Evolutionary conservation across 2,888 invertebrate genomes (phyloP), one percentile per base, ranked within the genome.

Genomic region (Omphaloscelis lunosa): DNA sequence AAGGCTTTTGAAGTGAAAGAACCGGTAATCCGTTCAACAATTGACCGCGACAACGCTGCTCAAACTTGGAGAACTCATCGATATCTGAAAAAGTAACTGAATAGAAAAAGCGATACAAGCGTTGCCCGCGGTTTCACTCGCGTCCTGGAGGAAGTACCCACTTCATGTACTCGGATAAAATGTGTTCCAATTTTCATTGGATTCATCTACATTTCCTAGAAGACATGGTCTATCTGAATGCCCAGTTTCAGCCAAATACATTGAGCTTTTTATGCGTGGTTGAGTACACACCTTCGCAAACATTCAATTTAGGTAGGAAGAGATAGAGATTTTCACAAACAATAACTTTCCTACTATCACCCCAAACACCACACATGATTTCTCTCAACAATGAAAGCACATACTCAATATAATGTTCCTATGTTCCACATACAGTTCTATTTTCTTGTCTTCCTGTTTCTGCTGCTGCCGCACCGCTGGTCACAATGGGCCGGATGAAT

Each of bases 401-500:
- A 63, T 68, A 65, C 27, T 74, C 74, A 77, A 77, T 75, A 70
- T 77, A 69, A 80, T 79, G 75, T 72, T 71, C 63, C 53, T 66
- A 58, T 84, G 73, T 66, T 45, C 53, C 48, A 72, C 72, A 77
- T 41, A 66, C 45, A 71, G 72, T 71, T 75, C 65, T 39, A 84
- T 83, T 77, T 77, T 76, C 75, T 76, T 78, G 72, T 8, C 62
- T 88, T 79, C 89, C 80, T 82, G 85, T 82, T 72, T 61, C 68
- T 66, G 70, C 59, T 58, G 39, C 63, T 65, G 17, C 51, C 79
- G 65, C 72, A 27, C 70, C 72, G 70, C 61, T 56, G 69, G 59
- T 41, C 59, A 84, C 83, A 89, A 87, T 81, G 74, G 80, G 34
- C 86, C 84, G 89, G 86, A 85, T 83, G 82, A 83, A 75, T 89